Evolutionary conservation across 2,113 vertebrate genomes (phyloP).

Genomic region (Rhegmatorhina hoffmannsi): DNA sequence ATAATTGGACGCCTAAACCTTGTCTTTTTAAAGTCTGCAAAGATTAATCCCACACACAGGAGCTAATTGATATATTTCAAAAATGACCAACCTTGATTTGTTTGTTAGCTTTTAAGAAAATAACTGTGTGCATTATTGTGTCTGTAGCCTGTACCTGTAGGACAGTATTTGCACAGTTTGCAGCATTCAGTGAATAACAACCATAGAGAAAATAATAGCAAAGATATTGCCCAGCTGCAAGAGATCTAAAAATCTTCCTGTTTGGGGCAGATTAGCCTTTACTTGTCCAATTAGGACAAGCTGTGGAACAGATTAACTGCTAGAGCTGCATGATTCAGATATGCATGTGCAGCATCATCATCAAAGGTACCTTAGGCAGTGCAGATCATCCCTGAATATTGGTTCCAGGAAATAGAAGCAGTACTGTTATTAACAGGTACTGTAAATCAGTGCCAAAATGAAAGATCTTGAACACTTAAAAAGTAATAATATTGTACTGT

Average conservation of each 20-base stretch:
- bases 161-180: background rate
- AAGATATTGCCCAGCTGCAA: background rate
- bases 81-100: background rate
- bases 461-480: background rate
- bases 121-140: background rate
- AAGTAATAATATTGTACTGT: background rate
- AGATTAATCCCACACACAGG: background rate
- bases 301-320: background rate
- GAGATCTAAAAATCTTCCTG: background rate
- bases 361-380: background rate
- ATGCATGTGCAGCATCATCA: background rate
- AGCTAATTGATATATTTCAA: background rate
- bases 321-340: background rate
- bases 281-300: background rate
- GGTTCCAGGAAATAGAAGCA: background rate
- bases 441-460: slow-evolving; percentile 16
- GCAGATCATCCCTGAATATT: background rate
- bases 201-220: background rate
- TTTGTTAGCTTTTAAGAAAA: background rate
- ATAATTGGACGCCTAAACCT: background rate
- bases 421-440: background rate
- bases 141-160: background rate
- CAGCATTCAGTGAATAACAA: background rate
- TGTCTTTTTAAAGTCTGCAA: background rate
- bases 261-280: background rate